These are phyloP conservation scores for Turdus rufiventris DNA, from an alignment of 2,113 vertebrate species.

Conservation along the genomic window DNA sequence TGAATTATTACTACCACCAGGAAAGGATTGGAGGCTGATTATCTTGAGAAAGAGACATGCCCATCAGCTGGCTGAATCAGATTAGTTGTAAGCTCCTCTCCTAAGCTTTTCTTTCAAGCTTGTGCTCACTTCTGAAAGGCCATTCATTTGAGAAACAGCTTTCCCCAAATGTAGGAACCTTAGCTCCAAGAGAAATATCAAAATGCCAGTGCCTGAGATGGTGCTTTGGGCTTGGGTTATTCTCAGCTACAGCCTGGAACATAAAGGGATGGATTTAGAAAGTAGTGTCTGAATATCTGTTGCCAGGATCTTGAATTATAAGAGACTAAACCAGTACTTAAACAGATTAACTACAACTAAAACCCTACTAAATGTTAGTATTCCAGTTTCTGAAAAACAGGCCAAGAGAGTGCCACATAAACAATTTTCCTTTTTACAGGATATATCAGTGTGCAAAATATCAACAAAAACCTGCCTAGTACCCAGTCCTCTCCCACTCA, in stretches of 20 bases:
- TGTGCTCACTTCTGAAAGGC: not conserved
- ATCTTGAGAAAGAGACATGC: not conserved
- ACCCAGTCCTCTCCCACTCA: not conserved
- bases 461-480: not conserved
- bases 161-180: not conserved
- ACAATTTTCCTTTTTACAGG: not conserved
- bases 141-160: not conserved
- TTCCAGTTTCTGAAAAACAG: not conserved
- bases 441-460: not conserved
- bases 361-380: not conserved
- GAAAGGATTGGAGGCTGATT: not conserved
- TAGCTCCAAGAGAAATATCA: not conserved
- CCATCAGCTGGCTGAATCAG: not conserved
- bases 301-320: not conserved
- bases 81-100: not conserved
- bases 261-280: not conserved
- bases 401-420: not conserved
- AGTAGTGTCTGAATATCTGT: not conserved
- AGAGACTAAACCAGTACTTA: not conserved
- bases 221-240: not conserved
- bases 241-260: not conserved
- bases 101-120: not conserved
- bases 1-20: not conserved
- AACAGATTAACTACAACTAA: not conserved
- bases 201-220: not conserved